Evolutionary conservation across 2,888 invertebrate genomes (phyloP).

Genomic region (Drosophila barbarae): DNA sequence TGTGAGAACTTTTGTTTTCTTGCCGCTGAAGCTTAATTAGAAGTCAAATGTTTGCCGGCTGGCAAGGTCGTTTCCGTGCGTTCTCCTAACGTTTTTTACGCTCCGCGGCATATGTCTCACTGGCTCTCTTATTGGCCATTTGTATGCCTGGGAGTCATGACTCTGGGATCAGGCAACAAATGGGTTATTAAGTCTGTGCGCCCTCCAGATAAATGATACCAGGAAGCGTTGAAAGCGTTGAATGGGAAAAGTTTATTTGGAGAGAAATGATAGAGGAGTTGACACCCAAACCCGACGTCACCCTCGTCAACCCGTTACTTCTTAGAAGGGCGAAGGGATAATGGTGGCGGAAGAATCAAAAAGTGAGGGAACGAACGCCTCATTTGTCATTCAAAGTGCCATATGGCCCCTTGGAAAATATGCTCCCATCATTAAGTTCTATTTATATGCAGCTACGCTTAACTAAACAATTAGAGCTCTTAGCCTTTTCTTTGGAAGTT

Average conservation of each 20-base stretch:
- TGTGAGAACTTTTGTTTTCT: slow-evolving; percentile 39
- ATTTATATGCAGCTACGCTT: slow-evolving; percentile 24
- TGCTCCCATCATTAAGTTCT: slow-evolving; percentile 28
- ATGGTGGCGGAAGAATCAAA: slow-evolving; percentile 17
- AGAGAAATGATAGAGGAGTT: slow-evolving; percentile 21
- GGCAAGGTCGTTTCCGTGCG: slow-evolving; percentile 53
- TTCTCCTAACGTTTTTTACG: slow-evolving; percentile 54
- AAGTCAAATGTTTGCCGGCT: slow-evolving; percentile 69
- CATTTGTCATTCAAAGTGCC: slow-evolving; percentile 52
- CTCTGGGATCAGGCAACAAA: slow-evolving; percentile 61
- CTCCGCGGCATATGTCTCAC: slow-evolving; percentile 52
- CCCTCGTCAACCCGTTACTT: slow-evolving; percentile 27
- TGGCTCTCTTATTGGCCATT: slow-evolving; percentile 66
- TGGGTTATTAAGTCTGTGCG: slow-evolving; percentile 65
- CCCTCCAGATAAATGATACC: slow-evolving; percentile 36
- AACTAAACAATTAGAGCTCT: slow-evolving; percentile 38
- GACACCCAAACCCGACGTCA: slow-evolving; percentile 23
- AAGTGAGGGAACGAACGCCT: slow-evolving; percentile 12
- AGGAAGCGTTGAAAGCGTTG: slow-evolving; percentile 20
- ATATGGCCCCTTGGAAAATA: slow-evolving; percentile 30
- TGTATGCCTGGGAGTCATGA: slow-evolving; percentile 53
- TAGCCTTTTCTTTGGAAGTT: slow-evolving; percentile 2
- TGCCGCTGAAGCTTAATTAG: slow-evolving; percentile 63
- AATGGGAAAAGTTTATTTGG: slow-evolving; percentile 27
- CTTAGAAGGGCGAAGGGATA: background rate